Base-by-base conservation (phyloP, 2,113 vertebrate species). In the Leptosomus discolor region DNA sequence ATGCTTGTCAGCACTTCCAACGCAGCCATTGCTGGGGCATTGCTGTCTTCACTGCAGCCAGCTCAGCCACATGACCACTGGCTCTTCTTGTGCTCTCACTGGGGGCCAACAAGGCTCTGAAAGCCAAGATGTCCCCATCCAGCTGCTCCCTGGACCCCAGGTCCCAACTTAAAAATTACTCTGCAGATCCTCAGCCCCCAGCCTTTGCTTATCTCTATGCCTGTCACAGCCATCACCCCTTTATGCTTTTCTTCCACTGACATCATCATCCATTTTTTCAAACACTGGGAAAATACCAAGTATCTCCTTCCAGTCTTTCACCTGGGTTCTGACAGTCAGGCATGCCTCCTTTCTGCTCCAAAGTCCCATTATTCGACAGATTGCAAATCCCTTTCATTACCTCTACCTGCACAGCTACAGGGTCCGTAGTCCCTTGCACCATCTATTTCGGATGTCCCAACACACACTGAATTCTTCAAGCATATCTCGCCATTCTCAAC, bases 391-490 rank as follows among this genome's bases (percentile, higher is more conserved):
- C 4, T 78, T 73, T 83, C 41, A 23, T 88, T 82, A 75, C 41
- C 37, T 91, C 32, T 67, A 69, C 69, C 83, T 91, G 84, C 65
- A 27, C 15, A 91, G 61, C 76, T 92, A 61, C 39, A 87, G 45
- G 32, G 65, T 78, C 89, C 74, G 54, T 61, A 73, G 85, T 91
- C 23, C 54, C 36, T 76, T 95, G 54, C 61, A 96, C 46, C 81
- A 58, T 82, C 95, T 96, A 90, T 92, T 97, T 92, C 73, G 32
- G 34, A 74, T 88, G 87, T 89, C 61, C 54, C 69, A 91, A 57
- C 69, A 71, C 27, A 93, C 37, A 53, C 26, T 29, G 54, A 85
- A 65, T 60, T 16, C 53, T 92, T 71, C 69, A 89, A 71, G 22
- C 23, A 71, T 54, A 79, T 79, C 86, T 82, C 86, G 87, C 84